Base-by-base conservation (phyloP, 2,113 vertebrate genomes). In the zebrafish (Danio rerio) region DNA sequence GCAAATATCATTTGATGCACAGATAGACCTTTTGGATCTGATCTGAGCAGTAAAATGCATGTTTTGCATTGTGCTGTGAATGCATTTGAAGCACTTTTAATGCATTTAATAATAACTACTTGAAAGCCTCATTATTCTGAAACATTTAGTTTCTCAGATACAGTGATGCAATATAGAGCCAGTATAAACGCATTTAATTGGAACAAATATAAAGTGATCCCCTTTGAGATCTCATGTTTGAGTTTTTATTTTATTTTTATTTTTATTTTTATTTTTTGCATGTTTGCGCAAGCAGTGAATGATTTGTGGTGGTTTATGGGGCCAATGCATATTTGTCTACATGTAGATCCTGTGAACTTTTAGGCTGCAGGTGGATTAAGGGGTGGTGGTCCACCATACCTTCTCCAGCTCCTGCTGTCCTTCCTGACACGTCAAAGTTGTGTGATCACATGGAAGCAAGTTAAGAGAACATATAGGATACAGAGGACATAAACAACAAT, bases 401-500 rank as follows among this genome's bases (percentile, higher is more conserved):
- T 87, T 87, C 74, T 74, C 88, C 84, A 62, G 85, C 71, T 83
- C 53, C 84, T 20, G 78, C 47, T 50, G 49, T 69, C 18, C 78
- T 56, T 79, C 72, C 52, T 45, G 66, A 56, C 56, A 42, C 5
- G 15, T 59, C 18, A 63, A 31, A 61, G 52, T 55, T 55, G 20
- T 42, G 12, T 55, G 21, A 56, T 83, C 68, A 45, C 58, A 79
- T 16, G 68, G 61, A 59, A 21, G 53, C 55, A 21, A 74, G 7
- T 4, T 4, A 56, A 69, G 42, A 68, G 69, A 61, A 49, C 20
- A 21, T 7, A 63, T 65, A 43, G 20, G 62, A 70, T 52, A 53
- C 47, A 12, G 20, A 62, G 45, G 81, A 79, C 42, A 70, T 55
- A 55, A 40, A 16, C 63, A 68, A 9, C 63, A 45, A 5, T 9